Conservation (phyloP, 1,140 invertebrate genomes). For the Scaptodrosophila lebanonensis region DNA sequence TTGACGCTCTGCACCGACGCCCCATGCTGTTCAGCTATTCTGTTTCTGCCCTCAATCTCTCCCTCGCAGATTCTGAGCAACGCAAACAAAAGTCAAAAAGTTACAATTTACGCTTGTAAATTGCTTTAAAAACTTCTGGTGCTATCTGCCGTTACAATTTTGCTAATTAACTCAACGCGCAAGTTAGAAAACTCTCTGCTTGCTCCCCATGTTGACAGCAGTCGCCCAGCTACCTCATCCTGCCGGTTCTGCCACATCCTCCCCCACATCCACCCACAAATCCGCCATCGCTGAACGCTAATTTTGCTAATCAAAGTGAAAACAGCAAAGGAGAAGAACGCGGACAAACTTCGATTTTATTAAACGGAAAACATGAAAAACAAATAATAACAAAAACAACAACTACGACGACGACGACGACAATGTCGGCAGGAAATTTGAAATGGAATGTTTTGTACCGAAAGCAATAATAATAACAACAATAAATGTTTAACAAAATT, state of each 20-base stretch:
- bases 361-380: conserved; percentile 40
- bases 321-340: conserved; percentile 3
- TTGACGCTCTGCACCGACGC: conserved; percentile 10
- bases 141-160: conserved; percentile 67
- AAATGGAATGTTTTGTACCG: conserved; percentile 46
- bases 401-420: background rate
- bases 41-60: background rate
- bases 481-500: conserved; percentile 68
- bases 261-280: background rate
- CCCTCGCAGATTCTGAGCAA: background rate
- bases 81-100: conserved; percentile 54
- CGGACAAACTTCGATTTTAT: conserved; percentile 64
- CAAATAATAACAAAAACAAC: conserved; percentile 18
- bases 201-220: no score
- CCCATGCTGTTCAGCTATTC: background rate
- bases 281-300: conserved; percentile 46
- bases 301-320: conserved; percentile 67
- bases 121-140: conserved; percentile 69
- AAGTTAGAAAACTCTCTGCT: conserved; percentile 31
- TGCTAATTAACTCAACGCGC: conserved; percentile 68
- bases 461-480: conserved; percentile 58
- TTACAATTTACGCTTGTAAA: conserved; percentile 74
- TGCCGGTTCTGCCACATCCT: no score
- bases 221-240: no score
- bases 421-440: conserved; percentile 26